Evolutionary conservation across 2,113 vertebrate species (phyloP), one percentile per base, ranked within the genome.

Genomic region (Coreoperca whiteheadi): DNA sequence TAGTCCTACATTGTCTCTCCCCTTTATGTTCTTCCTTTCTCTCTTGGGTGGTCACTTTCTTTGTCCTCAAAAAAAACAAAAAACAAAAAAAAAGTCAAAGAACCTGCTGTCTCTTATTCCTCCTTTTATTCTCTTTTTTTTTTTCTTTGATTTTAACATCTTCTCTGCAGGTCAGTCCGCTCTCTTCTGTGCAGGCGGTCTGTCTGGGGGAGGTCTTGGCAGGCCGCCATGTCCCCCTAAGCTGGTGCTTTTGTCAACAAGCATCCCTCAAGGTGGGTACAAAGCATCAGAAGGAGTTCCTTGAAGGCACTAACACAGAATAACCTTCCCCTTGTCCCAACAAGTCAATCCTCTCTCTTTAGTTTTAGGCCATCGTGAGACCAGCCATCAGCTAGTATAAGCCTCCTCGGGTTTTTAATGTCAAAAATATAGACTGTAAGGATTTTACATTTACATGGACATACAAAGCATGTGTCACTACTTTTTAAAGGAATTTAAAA

Each of bases 171-270:
- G 68, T 71, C 46, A 61, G 63, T 82, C 60, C 20, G 8, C 18
- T 60, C 21, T 66, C n/a, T 16, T 56, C 34, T 74, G 46, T 28
- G 16, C 21, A 34, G 66, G 39, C 59, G 1, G 60, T 50, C 41
- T 67, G 57, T 80, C 73, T 74, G 20, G 63, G 14, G 25, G 41
- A 81, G 76, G 66, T 78, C 56, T 39, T 82, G 81, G 79, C 48
- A 46, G 51, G 74, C 8, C 1, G 68, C 79, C 71, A 81, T 25
- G 46, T 85, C 73, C 66, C 71, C 74, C 4, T 46, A 34, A 78
- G 68, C 68, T 64, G 79, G 66, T 78, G 81, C 72, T 60, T 88
- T 79, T 85, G 75, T 89, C 81, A 89, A 84, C 80, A 84, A 87
- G 69, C 32, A 39, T 82, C 70, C 48, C 61, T 85, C 74, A 77